phyloP scores from a whole-genome alignment of 2,797 vertebrate genomes.

The Cryptoblepharus egeriae region DNA sequence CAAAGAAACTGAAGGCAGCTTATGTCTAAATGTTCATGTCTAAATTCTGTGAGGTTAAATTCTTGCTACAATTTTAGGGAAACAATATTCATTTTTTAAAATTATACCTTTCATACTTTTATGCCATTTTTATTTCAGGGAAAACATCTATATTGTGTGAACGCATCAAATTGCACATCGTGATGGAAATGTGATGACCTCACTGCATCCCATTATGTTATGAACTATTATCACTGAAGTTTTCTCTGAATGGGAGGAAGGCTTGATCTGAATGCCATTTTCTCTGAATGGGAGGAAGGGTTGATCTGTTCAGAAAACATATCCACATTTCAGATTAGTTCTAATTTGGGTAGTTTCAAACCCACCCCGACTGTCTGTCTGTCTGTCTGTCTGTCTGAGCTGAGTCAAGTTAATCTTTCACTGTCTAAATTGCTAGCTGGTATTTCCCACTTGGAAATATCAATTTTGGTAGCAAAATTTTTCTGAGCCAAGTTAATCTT shows the following conservation, averaged over 20 bases:
- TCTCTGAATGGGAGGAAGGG: background rate
- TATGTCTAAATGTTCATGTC: background rate
- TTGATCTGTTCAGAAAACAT: background rate
- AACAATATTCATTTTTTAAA: too few relatives aligned
- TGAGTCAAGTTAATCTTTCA: conserved; percentile 55
- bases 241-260: background rate
- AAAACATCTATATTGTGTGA: background rate
- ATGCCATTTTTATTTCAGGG: background rate
- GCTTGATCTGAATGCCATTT: background rate
- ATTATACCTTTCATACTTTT: background rate
- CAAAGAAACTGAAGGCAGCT: conserved; percentile 20
- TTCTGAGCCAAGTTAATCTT: conserved; percentile 63
- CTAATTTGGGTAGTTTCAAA: background rate
- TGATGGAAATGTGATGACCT: background rate
- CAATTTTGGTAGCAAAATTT: conserved; percentile 57
- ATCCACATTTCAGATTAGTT: background rate
- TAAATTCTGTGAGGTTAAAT: background rate
- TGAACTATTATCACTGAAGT: too few relatives aligned
- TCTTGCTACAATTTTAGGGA: background rate
- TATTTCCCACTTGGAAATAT: too few relatives aligned
- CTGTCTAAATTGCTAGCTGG: too few relatives aligned
- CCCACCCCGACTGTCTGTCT: too few relatives aligned
- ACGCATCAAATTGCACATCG: too few relatives aligned
- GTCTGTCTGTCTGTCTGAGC: too few relatives aligned
- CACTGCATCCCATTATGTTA: background rate